phyloP scores from a whole-genome alignment of 1,140 invertebrate species.

The Plutomurus gul region DNA sequence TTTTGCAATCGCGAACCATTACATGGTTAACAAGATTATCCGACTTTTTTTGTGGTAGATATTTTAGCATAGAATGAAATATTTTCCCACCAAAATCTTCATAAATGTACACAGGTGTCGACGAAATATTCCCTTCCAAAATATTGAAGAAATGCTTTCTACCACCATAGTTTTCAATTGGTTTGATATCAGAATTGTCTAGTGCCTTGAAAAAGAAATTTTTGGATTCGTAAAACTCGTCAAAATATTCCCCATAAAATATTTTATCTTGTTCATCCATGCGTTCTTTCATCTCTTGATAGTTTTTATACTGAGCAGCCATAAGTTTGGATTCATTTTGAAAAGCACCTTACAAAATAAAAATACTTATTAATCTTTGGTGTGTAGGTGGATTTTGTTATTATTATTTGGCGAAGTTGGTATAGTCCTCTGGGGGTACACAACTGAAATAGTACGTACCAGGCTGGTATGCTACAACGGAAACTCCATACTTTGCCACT shows the following conservation, averaged over 20 bases:
- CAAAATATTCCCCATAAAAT: slow-evolving; percentile 48
- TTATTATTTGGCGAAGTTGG: not conserved
- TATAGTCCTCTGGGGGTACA: not conserved
- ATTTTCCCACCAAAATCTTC: not conserved
- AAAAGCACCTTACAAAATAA: slow-evolving; percentile 36
- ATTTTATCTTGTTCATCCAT: slow-evolving; percentile 16
- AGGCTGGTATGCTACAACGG: slow-evolving; percentile 77
- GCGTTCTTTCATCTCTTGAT: slow-evolving; percentile 35
- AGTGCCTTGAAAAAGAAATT: slow-evolving; percentile 9
- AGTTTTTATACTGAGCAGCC: not conserved
- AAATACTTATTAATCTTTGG: not conserved
- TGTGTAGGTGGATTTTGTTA: not conserved
- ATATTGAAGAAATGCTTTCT: slow-evolving; percentile 10
- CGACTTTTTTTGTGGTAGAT: not conserved
- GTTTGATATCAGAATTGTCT: not conserved
- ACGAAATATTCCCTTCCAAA: slow-evolving; percentile 27
- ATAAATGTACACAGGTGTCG: slow-evolving; percentile 19
- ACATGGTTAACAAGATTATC: not conserved
- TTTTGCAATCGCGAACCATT: not conserved
- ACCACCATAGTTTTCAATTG: not conserved
- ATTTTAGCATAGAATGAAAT: slow-evolving; percentile 15
- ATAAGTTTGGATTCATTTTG: slow-evolving; percentile 33
- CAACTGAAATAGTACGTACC: slow-evolving; percentile 58
- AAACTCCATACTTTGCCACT: slow-evolving; percentile 71
- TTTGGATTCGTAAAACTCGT: not conserved